Evolutionary conservation across 2,888 invertebrate genomes (phyloP).

Genomic region (Tipula vernalis): DNA sequence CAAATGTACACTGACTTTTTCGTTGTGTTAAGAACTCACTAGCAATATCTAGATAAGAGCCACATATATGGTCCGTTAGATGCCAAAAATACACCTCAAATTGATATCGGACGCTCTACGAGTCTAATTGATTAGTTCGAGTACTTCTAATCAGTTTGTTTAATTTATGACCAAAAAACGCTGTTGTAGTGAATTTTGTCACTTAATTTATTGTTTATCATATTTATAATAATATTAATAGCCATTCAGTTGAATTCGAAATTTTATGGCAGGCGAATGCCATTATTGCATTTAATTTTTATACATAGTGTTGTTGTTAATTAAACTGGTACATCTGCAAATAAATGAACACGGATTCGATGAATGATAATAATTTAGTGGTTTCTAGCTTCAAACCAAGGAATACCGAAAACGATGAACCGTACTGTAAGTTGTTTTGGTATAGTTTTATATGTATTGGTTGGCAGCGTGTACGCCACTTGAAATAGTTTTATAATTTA

Average conservation of each 20-base stretch:
- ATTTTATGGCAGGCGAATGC: neutral
- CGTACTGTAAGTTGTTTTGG: neutral
- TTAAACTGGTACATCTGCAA: neutral
- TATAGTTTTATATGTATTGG: neutral
- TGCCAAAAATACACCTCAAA: neutral
- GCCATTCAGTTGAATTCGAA: neutral
- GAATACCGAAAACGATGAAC: neutral
- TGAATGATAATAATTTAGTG: neutral
- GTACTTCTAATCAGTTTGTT: neutral
- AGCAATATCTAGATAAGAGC: too few species aligned
- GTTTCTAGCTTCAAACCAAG: neutral
- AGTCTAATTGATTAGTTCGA: neutral
- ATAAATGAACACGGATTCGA: neutral
- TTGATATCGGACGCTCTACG: too few species aligned
- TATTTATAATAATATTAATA: neutral
- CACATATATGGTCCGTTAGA: too few species aligned
- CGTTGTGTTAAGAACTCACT: neutral
- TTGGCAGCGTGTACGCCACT: neutral
- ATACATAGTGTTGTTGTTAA: neutral
- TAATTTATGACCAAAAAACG: neutral
- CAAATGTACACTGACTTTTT: too few species aligned
- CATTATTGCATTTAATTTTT: neutral
- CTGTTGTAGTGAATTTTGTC: neutral
- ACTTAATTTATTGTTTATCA: neutral
- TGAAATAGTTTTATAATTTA: neutral